Evolutionary conservation across 1,140 invertebrate genomes (phyloP), one percentile per base, ranked within the genome.

Genomic region (Drosophila serrata): DNA sequence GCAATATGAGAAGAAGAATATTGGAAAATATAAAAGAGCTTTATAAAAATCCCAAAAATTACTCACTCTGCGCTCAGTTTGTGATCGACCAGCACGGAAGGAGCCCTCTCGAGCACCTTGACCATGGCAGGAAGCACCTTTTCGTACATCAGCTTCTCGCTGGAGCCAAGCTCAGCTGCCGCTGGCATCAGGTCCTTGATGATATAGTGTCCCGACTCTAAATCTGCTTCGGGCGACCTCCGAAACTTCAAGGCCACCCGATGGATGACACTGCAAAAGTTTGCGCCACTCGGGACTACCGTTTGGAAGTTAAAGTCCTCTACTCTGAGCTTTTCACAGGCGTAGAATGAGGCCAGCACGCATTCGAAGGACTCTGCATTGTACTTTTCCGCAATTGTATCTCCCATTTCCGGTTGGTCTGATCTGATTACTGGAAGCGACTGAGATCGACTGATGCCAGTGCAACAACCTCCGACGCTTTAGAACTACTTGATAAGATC

Each of bases 261-360:
- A 31, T 81, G 85, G 64, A 88, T 90, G 49, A 63, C 61, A 77
- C 84, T 88, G 24, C 81, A 90, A 46, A 90, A 88, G 59, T 90
- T 75, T 17, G 88, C 85, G 33, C 85, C 85, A 19, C 24, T 62
- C 27, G 81, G 68, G 5, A 19, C 65, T 9, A 85, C 48, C 2
- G 19, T 19, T 7, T 90, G n/a, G 2, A 72, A 46, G 9, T 68
- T 13, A 40, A 78, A 79, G 24, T 42, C 75, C 49, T 79, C 70
- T 12, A 88, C 49, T 13, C 19, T 43, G 39, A 88, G 56, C 29
- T 39, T 65, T 69, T 72, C 51, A 17, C 80, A 58, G 8, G 57
- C 49, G 17, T 65, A 85, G 9, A 81, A 70, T 3, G 31, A 17
- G 15, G 63, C 45, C 60, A 88, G 61, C 55, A 80, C 85, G 58